Evolutionary conservation across 92 coral and sea anemone genomes (phyloP), one percentile per base, ranked within the genome.

Genomic region (Actinernus sp.): DNA sequence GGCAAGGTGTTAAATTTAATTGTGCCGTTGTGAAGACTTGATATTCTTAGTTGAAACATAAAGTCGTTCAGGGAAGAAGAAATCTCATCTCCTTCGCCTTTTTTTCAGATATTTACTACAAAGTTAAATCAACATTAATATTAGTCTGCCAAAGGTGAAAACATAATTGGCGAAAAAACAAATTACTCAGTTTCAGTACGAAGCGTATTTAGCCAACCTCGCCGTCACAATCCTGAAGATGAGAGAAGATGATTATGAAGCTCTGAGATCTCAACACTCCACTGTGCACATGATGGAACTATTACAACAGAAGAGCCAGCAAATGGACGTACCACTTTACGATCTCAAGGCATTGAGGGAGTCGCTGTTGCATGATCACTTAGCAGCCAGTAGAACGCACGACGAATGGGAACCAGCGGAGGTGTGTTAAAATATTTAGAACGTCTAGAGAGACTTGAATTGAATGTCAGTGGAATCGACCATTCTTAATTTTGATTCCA

Each of bases 361-460:
- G 6, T 28, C 81, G 16, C 54, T 81, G n/a, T 61, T 49, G 16
- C 87, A 81, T 30, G 87, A 81, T 65, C 37, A 39, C 28, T 55
- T 33, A 14, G 13, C 37, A 34, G 87, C 87, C 1, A 62, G 66
- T 47, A 16, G 19, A 12, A 71, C 45, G 26, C 87, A 81, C 63
- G 43, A 54, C 4, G 74, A 63, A 36, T 81, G 87, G 87, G 48
- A 63, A 49, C 87, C 87, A 6, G 72, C 81, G 55, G 74, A 44
- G 74, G 87, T 81, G 63, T 22, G 81, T 45, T 7, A 45, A 4
- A 45, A 7, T 36, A 7, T n/a, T n/a, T n/a, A n/a, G n/a, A n/a
- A n/a, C n/a, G n/a, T n/a, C n/a, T n/a, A n/a, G n/a, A n/a, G n/a
- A n/a, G n/a, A n/a, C n/a, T n/a, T n/a, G n/a, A n/a, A n/a, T n/a